phyloP scores from a whole-genome alignment of 2,797 vertebrate species.

The Emys orbicularis region DNA sequence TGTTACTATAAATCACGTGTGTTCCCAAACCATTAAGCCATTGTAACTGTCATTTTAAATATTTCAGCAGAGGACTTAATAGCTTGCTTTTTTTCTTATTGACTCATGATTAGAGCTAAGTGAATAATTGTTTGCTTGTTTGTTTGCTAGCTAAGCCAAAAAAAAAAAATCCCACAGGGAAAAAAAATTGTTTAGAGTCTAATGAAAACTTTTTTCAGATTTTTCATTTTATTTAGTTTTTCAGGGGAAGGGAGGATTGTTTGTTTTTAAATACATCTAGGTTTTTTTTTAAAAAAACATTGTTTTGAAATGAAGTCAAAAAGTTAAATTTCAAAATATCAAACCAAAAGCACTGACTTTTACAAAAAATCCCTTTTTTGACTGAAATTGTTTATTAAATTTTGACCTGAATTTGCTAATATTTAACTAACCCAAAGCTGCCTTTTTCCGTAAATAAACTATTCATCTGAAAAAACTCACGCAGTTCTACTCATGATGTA shows the following conservation, averaged over 20 bases:
- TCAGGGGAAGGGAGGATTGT: not conserved
- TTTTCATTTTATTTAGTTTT: not conserved
- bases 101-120: not conserved
- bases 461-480: not conserved
- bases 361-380: not conserved
- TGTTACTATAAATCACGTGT: not conserved
- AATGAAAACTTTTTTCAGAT: not conserved
- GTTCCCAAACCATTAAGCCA: not conserved
- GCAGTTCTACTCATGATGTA: not conserved
- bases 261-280: not conserved
- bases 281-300: not conserved
- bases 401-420: not conserved
- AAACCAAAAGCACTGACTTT: not conserved
- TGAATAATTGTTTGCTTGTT: not conserved
- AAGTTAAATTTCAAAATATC: not conserved
- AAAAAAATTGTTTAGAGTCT: not conserved
- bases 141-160: not conserved
- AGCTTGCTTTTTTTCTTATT: not conserved
- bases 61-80: not conserved
- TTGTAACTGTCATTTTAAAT: slow-evolving; percentile 13
- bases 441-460: not conserved
- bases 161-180: not conserved
- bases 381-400: not conserved
- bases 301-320: not conserved
- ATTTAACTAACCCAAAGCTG: not conserved